Evolutionary conservation across 2,797 vertebrate species (phyloP).

Genomic region (Urophycis tenuis): DNA sequence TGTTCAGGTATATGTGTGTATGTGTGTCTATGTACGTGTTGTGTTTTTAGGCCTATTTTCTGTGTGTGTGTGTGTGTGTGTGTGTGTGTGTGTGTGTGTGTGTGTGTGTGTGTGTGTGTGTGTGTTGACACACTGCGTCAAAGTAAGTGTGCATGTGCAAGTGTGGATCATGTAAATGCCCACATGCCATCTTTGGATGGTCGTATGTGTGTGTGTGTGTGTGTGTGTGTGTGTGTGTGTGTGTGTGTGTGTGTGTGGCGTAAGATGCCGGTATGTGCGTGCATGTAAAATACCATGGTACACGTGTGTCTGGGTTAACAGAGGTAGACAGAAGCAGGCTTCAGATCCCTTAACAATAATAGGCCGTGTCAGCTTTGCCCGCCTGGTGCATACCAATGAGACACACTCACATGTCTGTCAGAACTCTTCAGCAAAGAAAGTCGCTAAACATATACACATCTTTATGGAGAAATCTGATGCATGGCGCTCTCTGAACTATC

Average conservation of each 20-base stretch:
- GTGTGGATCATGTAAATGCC: background rate
- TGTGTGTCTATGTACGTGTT: background rate
- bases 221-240: background rate
- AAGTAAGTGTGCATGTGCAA: background rate
- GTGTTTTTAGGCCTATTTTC: background rate
- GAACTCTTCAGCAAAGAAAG: slow-evolving; percentile 17
- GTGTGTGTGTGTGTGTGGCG: slow-evolving; percentile 7
- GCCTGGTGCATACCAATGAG: slow-evolving; percentile 46
- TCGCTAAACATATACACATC: background rate
- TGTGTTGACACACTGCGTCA: background rate
- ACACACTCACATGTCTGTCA: slow-evolving; percentile 20
- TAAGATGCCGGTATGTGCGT: background rate
- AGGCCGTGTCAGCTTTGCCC: slow-evolving; percentile 43
- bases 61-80: background rate
- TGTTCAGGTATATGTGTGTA: slow-evolving; percentile 1
- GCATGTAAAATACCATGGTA: background rate
- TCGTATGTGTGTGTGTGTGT: slow-evolving; percentile 7
- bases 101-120: slow-evolving; percentile 6
- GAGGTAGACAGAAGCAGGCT: slow-evolving; percentile 50
- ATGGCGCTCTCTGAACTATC: background rate
- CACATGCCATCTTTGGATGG: slow-evolving; percentile 2
- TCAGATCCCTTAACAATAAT: slow-evolving; percentile 52
- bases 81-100: background rate
- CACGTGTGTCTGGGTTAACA: slow-evolving; percentile 44
- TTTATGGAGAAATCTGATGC: slow-evolving; percentile 23